Evolutionary conservation across 2,888 invertebrate species (phyloP).

Genomic region (Adelphocoris suturalis): DNA sequence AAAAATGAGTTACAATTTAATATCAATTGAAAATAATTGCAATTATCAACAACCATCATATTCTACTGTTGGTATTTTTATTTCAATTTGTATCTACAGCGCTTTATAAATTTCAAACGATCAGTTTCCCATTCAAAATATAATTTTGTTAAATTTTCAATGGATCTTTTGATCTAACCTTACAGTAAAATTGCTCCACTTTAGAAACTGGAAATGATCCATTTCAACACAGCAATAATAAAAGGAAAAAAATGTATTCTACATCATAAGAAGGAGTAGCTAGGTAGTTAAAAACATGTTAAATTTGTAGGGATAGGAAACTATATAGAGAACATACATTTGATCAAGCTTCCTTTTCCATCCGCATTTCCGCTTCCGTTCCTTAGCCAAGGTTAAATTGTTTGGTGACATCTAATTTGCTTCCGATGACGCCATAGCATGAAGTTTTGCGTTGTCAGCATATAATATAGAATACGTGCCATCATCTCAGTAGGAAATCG

Average conservation of each 20-base stretch:
- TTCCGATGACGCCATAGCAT: conserved; percentile 46
- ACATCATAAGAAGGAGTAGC: conserved; percentile 46
- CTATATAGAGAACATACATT: conserved; percentile 66
- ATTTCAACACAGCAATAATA: neutral
- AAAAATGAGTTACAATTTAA: too few species aligned
- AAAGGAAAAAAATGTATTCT: conserved; percentile 37
- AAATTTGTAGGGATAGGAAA: conserved; percentile 62
- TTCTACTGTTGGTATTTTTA: too few species aligned
- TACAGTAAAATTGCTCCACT: conserved; percentile 14
- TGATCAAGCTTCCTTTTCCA: conserved; percentile 64
- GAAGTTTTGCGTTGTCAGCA: conserved; percentile 49
- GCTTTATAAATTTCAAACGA: too few species aligned
- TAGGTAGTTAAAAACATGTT: conserved; percentile 57
- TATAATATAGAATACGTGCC: conserved; percentile 41
- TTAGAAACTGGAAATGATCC: neutral
- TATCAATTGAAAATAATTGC: too few species aligned
- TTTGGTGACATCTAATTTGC: conserved; percentile 57
- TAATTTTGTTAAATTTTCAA: neutral
- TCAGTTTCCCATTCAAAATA: too few species aligned
- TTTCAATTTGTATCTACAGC: too few species aligned
- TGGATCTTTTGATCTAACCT: too few species aligned
- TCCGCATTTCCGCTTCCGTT: conserved; percentile 52
- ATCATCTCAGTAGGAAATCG: conserved; percentile 33
- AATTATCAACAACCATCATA: too few species aligned
- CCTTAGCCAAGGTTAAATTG: conserved; percentile 58